Conservation (phyloP, 2,888 invertebrate genomes). For the Cryptocephalus moraei region DNA sequence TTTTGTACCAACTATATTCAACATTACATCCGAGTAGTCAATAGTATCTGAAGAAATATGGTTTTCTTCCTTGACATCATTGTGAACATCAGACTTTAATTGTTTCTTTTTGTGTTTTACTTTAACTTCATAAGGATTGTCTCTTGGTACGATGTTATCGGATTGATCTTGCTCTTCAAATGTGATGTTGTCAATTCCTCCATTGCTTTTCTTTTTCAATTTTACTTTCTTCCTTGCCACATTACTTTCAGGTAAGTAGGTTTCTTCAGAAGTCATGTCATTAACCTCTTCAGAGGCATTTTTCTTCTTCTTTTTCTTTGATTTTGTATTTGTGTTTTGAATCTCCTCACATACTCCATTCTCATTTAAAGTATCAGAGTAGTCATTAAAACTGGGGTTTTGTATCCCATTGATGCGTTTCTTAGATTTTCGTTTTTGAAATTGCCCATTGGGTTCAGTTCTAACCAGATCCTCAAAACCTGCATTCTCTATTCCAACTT, state of each 20-base stretch:
- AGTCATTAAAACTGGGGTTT: neutral
- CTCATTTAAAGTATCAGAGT: neutral
- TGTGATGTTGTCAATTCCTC: constrained; percentile 1
- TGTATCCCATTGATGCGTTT: neutral
- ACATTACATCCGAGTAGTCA: constrained; percentile 19
- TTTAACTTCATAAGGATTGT: constrained; percentile 7
- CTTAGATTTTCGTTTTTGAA: too few species aligned
- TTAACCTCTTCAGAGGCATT: neutral
- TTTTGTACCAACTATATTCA: constrained; percentile 20
- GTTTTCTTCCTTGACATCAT: neutral
- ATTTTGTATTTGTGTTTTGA: neutral
- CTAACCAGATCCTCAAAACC: neutral
- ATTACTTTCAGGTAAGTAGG: neutral
- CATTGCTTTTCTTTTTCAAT: neutral
- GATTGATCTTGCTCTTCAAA: constrained; percentile 3
- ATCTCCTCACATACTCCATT: neutral
- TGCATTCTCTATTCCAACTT: neutral
- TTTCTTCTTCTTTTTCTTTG: neutral
- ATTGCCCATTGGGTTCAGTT: neutral
- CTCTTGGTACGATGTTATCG: constrained; percentile 1
- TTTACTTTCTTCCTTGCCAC: neutral
- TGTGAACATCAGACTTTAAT: neutral
- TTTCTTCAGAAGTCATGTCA: too few species aligned
- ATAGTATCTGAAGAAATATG: neutral
- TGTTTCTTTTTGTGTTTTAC: neutral